Conservation (phyloP, 2,888 invertebrate genomes). For the Merodon equestris region DNA sequence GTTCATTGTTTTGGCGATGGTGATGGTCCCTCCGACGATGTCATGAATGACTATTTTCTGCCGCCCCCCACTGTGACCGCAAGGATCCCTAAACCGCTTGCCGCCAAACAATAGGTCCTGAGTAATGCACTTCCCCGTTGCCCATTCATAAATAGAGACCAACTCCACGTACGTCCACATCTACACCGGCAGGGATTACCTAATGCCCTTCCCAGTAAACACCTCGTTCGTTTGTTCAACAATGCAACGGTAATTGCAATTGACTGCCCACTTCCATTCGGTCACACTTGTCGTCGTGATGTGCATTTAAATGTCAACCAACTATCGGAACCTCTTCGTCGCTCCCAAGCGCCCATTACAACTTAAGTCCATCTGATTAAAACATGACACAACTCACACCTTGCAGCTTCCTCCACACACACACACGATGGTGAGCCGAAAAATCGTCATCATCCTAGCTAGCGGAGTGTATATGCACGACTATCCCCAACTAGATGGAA, state of each 20-base stretch:
- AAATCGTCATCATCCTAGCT: conserved; percentile 26
- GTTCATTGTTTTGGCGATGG: no score
- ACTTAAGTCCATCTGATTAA: conserved; percentile 37
- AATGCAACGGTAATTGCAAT: conserved; percentile 53
- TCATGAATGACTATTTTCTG: no score
- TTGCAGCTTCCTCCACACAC: conserved; percentile 11
- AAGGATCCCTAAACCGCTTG: no score
- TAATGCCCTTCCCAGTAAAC: conserved; percentile 11
- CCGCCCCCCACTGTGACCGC: no score
- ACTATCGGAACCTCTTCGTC: conserved; percentile 38
- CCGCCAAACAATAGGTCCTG: no score
- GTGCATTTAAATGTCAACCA: conserved; percentile 55
- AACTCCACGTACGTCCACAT: background rate
- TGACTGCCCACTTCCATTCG: conserved; percentile 23
- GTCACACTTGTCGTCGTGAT: conserved; percentile 27
- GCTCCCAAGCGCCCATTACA: conserved; percentile 2
- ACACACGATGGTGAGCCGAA: conserved; percentile 33
- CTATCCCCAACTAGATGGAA: conserved; percentile 25
- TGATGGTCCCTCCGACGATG: no score
- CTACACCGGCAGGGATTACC: conserved; percentile 13
- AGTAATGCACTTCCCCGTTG: no score
- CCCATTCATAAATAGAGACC: conserved; percentile 1
- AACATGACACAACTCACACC: conserved; percentile 37
- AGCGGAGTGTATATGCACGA: conserved; percentile 1
- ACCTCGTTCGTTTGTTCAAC: conserved; percentile 24